Conservation (phyloP, 2,113 vertebrate genomes). For the Martes martes region DNA sequence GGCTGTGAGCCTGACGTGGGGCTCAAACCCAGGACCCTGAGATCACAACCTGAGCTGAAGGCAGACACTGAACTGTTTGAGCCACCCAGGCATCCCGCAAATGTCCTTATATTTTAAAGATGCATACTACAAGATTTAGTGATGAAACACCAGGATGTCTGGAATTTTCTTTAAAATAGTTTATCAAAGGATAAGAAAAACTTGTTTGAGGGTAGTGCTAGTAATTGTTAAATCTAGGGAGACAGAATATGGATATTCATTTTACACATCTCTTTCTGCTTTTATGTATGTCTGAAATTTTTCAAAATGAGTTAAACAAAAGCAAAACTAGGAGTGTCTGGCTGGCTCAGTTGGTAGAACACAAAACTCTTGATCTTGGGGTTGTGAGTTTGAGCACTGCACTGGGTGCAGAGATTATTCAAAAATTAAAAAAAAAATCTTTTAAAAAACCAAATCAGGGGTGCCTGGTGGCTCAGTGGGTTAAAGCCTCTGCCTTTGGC, state of each 20-base stretch:
- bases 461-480: too few relatives aligned
- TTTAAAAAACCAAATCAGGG: not conserved
- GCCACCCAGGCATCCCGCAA: too few relatives aligned
- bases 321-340: not conserved
- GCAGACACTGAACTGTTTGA: too few relatives aligned
- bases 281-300: not conserved
- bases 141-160: not conserved
- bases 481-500: too few relatives aligned
- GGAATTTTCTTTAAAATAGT: conserved; percentile 4
- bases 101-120: not conserved
- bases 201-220: not conserved
- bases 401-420: not conserved
- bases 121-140: not conserved
- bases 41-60: too few relatives aligned
- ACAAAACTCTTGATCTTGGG: not conserved
- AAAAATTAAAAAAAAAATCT: not conserved
- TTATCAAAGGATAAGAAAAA: not conserved
- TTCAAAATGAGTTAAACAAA: not conserved
- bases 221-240: not conserved
- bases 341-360: not conserved
- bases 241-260: not conserved
- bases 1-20: too few relatives aligned
- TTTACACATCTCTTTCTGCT: not conserved
- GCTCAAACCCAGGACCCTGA: too few relatives aligned
- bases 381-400: not conserved